Percentiles rank a stretch among this genome's conserved stretches.
Conservation (phyloP, 2,113 vertebrate genomes). For the Psephotus haematonotus region DNA sequence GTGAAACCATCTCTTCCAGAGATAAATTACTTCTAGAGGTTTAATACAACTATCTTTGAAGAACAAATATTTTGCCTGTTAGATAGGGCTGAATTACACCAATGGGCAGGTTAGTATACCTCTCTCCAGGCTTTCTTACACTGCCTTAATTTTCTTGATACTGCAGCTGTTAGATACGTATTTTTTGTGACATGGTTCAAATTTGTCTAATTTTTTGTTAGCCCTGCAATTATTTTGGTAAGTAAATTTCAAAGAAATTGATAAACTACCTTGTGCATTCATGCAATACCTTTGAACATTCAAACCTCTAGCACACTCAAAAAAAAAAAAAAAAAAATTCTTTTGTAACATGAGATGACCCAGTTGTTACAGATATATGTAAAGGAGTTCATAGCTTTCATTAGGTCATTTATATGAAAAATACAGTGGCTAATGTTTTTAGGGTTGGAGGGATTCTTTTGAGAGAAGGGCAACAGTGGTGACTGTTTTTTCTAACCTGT, state of each 20-base stretch:
- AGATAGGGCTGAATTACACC: not conserved
- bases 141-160: not conserved
- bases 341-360: not conserved
- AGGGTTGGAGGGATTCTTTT: not conserved
- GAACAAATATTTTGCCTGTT: not conserved
- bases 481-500: not conserved
- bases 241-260: not conserved
- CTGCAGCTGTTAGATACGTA: not conserved
- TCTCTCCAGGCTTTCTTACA: not conserved
- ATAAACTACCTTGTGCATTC: not conserved
- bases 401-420: not conserved
- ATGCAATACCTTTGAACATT: not conserved
- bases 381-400: not conserved
- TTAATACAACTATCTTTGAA: not conserved
- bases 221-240: not conserved
- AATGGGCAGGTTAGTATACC: not conserved
- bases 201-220: not conserved
- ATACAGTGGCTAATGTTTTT: not conserved
- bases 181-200: not conserved
- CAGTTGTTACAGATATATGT: not conserved
- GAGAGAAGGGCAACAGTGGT: fast-evolving
- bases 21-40: not conserved
- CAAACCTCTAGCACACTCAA: not conserved
- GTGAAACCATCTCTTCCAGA: not conserved
- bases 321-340: not conserved